These are phyloP conservation scores for Lochmaea capreae DNA, from an alignment of 2,888 invertebrate species.

Conservation along the genomic window DNA sequence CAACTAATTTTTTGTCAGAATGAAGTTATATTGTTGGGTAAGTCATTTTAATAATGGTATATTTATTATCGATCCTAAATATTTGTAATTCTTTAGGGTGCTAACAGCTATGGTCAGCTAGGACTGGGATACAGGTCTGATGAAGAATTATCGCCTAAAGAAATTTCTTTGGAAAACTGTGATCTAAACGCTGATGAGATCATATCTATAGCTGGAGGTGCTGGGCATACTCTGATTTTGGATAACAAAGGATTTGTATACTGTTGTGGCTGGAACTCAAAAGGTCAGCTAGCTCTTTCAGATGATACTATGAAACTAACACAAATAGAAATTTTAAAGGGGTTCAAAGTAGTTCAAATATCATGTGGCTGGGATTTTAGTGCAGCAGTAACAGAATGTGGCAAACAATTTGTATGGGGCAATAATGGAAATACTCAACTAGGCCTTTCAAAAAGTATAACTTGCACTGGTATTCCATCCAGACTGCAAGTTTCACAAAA, in stretches of 20 bases:
- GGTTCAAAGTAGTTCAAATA: conserved; percentile 71
- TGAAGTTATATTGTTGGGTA: conserved; percentile 62
- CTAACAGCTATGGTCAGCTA: conserved; percentile 86
- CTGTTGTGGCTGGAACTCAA: conserved; percentile 83
- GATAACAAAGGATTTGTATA: conserved; percentile 76
- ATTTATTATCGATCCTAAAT: conserved; percentile 24
- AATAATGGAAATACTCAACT: conserved; percentile 83
- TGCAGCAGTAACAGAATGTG: conserved; percentile 77
- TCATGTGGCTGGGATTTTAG: conserved; percentile 88
- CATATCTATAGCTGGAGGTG: conserved; percentile 78
- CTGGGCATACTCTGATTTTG: conserved; percentile 80
- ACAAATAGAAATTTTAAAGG: conserved; percentile 71
- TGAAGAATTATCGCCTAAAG: conserved; percentile 72
- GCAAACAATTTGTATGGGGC: conserved; percentile 84
- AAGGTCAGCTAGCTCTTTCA: conserved; percentile 76
- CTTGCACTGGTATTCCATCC: conserved; percentile 64
- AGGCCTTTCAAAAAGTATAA: conserved; percentile 69
- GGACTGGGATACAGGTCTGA: conserved; percentile 77
- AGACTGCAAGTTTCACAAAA: conserved; percentile 64
- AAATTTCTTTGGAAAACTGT: conserved; percentile 58
- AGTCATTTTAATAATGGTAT: conserved; percentile 43
- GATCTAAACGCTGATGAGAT: conserved; percentile 67
- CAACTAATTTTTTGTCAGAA: conserved; percentile 45
- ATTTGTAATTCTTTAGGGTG: conserved; percentile 70
- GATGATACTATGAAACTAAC: conserved; percentile 69